Evolutionary conservation across 64 coral and sea anemone species (phyloP), one percentile per base, ranked within the genome.

Genomic region (Stichodactyla mertensii): DNA sequence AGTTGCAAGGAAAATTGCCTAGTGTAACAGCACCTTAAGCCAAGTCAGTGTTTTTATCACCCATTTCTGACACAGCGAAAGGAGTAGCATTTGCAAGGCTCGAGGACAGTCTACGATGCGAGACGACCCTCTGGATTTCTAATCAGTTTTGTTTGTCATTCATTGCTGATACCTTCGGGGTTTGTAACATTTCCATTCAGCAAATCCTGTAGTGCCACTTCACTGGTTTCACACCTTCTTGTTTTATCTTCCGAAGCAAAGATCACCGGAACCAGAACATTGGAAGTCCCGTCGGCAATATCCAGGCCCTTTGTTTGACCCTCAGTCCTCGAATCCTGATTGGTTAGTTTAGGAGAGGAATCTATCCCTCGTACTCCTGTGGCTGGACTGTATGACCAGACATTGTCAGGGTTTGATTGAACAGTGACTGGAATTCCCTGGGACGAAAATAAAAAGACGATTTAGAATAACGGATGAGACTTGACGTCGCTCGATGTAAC

Each of bases 231-330:
- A 80, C 85, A 88, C 11, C 69, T 74, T 74, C 12, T 74, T 0
- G 69, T 74, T 69, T 85, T 92, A 61, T 88, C 87, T 5, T 82
- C 87, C 23, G 79, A 16, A 52, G 94, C 91, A 15, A 95, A 54
- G 13, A 95, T 95, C 10, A 95, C 87, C 12, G 94, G 94, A 22
- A 95, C 89, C 54, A 92, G 62, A 5, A 59, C 53, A 70, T 92
- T 79, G 12, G 83, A 62, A 6, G 79, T 88, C 20, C 22, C 64
- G 51, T 74, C 79, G 16, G 52, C 77, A 11, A 81, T 77, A 18
- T 95, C 90, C 66, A 86, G 54, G n/a, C 22, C 69, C 69, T 74
- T 74, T 26, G 69, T 27, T 26, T 74, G 69, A 4, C 4, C 24
- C 24, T 74, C 69, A 74, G 69, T 31, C 24, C 69, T 74, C 69